These are phyloP conservation scores for Pachliopta kotzebuea DNA, from an alignment of 2,888 invertebrate genomes.

Conservation along the genomic window DNA sequence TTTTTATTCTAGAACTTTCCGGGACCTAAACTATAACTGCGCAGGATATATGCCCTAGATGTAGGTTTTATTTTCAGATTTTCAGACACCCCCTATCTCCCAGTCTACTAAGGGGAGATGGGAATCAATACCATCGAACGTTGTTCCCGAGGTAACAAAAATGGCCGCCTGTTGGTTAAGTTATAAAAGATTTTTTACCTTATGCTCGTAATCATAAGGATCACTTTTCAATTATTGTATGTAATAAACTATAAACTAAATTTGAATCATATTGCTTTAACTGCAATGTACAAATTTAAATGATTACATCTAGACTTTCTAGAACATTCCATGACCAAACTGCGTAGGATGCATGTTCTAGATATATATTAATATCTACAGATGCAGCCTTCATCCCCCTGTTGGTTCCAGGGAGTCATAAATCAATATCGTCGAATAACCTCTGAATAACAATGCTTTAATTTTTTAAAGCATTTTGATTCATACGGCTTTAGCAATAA, in stretches of 20 bases:
- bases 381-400: slow-evolving; percentile 7
- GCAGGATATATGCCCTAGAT: slow-evolving; percentile 22
- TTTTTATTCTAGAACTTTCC: slow-evolving; percentile 18
- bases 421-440: slow-evolving; percentile 15
- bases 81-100: slow-evolving; percentile 3
- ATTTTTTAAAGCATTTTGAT: not conserved
- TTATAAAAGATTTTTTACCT: not conserved
- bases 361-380: not conserved
- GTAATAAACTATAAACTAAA: not conserved
- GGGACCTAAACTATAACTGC: slow-evolving; percentile 8
- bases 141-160: not conserved
- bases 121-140: slow-evolving; percentile 7
- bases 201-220: not conserved
- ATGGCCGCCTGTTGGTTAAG: not conserved
- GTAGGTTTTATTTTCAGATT: slow-evolving; percentile 13
- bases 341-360: slow-evolving; percentile 7
- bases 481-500: not conserved
- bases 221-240: not conserved
- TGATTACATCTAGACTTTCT: not conserved
- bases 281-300: not conserved
- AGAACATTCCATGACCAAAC: slow-evolving; percentile 3
- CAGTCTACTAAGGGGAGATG: not conserved
- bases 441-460: not conserved
- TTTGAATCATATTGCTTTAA: not conserved
- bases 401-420: not conserved